These are phyloP conservation scores for Monochamus saltuarius DNA, from an alignment of 1,140 invertebrate species.

Conservation along the genomic window DNA sequence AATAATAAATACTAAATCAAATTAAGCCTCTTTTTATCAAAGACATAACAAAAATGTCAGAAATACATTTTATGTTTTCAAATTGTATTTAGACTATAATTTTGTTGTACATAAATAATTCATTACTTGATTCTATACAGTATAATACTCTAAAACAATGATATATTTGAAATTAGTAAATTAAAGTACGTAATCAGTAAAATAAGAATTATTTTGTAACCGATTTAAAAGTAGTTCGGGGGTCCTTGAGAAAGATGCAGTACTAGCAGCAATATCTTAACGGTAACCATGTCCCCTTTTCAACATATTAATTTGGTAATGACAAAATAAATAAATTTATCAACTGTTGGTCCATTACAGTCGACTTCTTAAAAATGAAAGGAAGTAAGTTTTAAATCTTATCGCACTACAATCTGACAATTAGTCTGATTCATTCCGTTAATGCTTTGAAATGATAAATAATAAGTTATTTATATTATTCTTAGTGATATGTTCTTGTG, in stretches of 20 bases:
- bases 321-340: conserved; percentile 9
- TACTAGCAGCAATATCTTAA: not conserved
- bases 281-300: conserved; percentile 17
- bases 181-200: not conserved
- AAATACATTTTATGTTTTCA: too few relatives aligned
- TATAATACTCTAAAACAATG: too few relatives aligned
- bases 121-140: too few relatives aligned
- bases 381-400: conserved; percentile 3
- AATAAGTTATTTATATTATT: conserved; percentile 2
- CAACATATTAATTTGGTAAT: conserved; percentile 11
- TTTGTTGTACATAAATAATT: too few relatives aligned
- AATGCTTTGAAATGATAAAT: not conserved
- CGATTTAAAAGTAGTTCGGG: not conserved
- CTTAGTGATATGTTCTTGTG: conserved; percentile 9
- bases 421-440: not conserved
- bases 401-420: not conserved
- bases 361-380: conserved; percentile 8
- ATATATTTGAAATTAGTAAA: not conserved
- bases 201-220: not conserved
- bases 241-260: not conserved
- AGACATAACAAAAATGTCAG: too few relatives aligned
- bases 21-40: too few relatives aligned
- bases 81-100: too few relatives aligned
- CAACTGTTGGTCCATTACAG: conserved; percentile 13
- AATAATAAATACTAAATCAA: too few relatives aligned